phyloP scores from a whole-genome alignment of 1,140 invertebrate genomes.

The Papilio polytes region DNA sequence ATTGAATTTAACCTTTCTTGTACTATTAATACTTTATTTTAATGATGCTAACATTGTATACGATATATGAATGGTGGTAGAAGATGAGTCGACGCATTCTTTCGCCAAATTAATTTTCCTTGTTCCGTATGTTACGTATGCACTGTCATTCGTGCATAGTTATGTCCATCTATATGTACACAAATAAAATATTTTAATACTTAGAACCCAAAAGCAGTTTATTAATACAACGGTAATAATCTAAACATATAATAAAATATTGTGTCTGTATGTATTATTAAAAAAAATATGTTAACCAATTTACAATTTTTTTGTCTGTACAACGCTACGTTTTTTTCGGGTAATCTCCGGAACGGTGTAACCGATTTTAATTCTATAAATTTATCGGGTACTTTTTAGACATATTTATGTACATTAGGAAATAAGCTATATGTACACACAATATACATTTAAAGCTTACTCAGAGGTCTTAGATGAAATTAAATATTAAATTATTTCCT shows the following conservation, averaged over 20 bases:
- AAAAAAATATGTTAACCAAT: too few relatives aligned
- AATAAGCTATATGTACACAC: background rate
- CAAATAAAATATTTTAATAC: too few relatives aligned
- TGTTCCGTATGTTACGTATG: slow-evolving; percentile 18
- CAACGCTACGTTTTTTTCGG: too few relatives aligned
- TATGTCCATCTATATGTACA: background rate
- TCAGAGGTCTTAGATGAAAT: background rate
- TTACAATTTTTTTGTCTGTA: too few relatives aligned
- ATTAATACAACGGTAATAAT: too few relatives aligned
- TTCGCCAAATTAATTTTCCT: slow-evolving; percentile 22
- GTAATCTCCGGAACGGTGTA: too few relatives aligned
- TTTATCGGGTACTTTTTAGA: too few relatives aligned
- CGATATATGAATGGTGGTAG: background rate
- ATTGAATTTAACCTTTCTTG: background rate
- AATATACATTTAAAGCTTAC: background rate
- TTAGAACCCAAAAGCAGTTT: too few relatives aligned
- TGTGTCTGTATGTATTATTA: too few relatives aligned
- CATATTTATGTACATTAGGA: too few relatives aligned
- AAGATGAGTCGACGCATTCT: slow-evolving; percentile 31
- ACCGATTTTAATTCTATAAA: too few relatives aligned
- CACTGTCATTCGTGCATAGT: background rate
- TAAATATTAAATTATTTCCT: slow-evolving; percentile 1
- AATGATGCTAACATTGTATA: background rate
- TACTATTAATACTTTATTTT: background rate
- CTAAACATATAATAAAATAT: too few relatives aligned